phyloP scores from a whole-genome alignment of 2,113 vertebrate genomes.

The Etheostoma cragini region DNA sequence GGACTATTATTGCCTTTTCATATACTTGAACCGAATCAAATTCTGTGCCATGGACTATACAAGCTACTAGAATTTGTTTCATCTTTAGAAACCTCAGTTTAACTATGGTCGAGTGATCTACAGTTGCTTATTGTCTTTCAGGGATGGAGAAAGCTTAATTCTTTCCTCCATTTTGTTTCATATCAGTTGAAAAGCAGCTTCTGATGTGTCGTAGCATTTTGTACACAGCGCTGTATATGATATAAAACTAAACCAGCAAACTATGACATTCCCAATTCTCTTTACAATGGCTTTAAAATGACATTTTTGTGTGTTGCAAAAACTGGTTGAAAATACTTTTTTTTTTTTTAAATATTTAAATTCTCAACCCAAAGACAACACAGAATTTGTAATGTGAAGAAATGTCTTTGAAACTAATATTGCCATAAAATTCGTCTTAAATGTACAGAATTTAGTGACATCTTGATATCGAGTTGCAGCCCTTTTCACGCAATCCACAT shows the following conservation, averaged over 20 bases:
- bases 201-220: conserved; percentile 5
- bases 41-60: neutral
- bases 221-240: conserved; percentile 5
- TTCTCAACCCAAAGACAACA: neutral
- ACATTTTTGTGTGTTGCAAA: neutral
- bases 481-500: neutral
- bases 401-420: neutral
- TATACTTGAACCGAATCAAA: neutral
- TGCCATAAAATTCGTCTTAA: neutral
- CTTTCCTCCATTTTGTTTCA: neutral
- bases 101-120: neutral
- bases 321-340: neutral
- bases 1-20: neutral
- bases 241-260: neutral
- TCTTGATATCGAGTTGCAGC: neutral
- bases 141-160: neutral
- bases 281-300: neutral
- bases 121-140: neutral
- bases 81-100: neutral
- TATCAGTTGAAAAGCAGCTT: conserved; percentile 21
- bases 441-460: neutral
- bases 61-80: neutral
- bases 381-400: neutral
- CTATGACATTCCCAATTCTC: neutral
- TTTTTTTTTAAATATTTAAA: neutral